Conservation (phyloP, 2,113 vertebrate species). For the Grantiella picta region DNA sequence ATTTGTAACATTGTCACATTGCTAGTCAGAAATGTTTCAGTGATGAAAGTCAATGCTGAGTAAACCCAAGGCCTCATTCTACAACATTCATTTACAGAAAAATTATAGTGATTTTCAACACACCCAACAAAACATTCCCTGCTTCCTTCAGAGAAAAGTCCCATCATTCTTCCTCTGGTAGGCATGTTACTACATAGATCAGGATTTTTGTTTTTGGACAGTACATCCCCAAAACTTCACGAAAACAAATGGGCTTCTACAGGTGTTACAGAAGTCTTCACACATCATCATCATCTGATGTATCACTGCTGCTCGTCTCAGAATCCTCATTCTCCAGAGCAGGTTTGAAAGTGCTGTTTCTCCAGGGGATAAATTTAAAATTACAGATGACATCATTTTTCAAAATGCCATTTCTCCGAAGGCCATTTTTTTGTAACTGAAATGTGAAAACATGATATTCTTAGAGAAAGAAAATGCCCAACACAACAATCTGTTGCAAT, state of each 20-base stretch:
- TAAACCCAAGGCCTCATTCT: constrained; percentile 70
- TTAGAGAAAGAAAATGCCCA: background rate
- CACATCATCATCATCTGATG: constrained; percentile 77
- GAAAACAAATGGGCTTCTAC: constrained; percentile 50
- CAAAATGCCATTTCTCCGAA: constrained; percentile 77
- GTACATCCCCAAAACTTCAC: constrained; percentile 59
- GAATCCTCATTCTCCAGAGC: constrained; percentile 76
- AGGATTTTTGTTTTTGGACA: constrained; percentile 39
- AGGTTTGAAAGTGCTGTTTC: constrained; percentile 75
- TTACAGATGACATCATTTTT: constrained; percentile 75
- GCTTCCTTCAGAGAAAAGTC: constrained; percentile 62
- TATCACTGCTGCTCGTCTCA: constrained; percentile 83
- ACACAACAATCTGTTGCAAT: background rate
- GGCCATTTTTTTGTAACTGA: constrained; percentile 80
- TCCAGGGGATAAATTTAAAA: constrained; percentile 76
- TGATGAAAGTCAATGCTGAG: constrained; percentile 64
- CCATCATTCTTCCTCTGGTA: constrained; percentile 44
- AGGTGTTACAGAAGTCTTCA: constrained; percentile 62
- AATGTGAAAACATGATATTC: background rate
- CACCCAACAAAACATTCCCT: constrained; percentile 39
- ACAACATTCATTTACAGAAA: constrained; percentile 72
- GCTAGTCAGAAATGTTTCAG: constrained; percentile 74
- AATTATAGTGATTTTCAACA: constrained; percentile 62
- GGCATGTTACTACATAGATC: constrained; percentile 64
- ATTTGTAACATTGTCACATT: constrained; percentile 75